Evolutionary conservation across 2,113 vertebrate genomes (phyloP).

Genomic region (Ailurus styani): DNA sequence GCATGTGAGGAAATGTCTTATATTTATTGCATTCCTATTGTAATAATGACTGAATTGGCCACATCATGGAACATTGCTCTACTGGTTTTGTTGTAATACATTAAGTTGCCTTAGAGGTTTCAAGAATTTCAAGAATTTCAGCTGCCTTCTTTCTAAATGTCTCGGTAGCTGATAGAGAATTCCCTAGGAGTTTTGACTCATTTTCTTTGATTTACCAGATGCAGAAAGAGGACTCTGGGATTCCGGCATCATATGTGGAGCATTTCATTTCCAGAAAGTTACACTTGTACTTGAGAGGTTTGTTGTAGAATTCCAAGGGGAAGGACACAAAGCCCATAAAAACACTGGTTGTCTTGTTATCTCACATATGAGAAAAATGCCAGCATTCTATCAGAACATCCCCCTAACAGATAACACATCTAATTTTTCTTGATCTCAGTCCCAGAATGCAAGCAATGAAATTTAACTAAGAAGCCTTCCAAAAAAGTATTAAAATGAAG

Average conservation of each 20-base stretch:
- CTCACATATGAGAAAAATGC: background rate
- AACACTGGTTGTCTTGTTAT: background rate
- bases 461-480: conserved; percentile 11
- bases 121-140: background rate
- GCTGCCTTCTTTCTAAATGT: background rate
- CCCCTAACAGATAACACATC: background rate
- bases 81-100: background rate
- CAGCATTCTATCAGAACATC: background rate
- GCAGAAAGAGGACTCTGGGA: background rate
- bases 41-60: background rate
- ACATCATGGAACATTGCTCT: background rate
- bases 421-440: conserved; percentile 15
- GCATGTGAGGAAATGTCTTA: background rate
- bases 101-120: background rate
- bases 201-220: background rate
- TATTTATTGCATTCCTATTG: background rate
- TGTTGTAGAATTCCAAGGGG: background rate
- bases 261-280: conserved; percentile 5
- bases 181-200: background rate
- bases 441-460: conserved; percentile 28
- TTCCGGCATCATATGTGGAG: background rate
- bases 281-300: background rate
- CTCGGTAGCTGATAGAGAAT: background rate
- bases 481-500: background rate
- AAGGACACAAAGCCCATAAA: background rate